Evolutionary conservation across 2,113 vertebrate genomes (phyloP).

Genomic region (Synchiropus splendidus): DNA sequence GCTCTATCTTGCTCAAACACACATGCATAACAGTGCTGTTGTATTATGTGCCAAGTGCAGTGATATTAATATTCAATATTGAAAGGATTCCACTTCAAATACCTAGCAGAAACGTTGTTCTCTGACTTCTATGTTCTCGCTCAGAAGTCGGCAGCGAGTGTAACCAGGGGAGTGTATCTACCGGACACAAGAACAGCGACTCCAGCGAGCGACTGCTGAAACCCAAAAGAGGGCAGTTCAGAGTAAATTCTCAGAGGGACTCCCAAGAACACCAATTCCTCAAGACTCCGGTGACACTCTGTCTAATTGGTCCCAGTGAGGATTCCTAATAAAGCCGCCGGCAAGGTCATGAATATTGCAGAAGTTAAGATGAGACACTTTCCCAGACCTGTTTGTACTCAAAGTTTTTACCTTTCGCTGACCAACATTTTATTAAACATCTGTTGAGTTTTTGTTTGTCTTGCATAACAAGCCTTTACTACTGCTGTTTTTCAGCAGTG

Average conservation of each 20-base stretch:
- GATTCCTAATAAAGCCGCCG: conserved; percentile 29
- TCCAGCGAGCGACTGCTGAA: conserved; percentile 8
- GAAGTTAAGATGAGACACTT: conserved; percentile 10
- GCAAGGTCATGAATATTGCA: conserved; percentile 22
- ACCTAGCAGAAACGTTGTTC: not conserved
- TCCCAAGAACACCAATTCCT: conserved; percentile 30
- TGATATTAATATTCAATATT: no score
- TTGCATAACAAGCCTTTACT: not conserved
- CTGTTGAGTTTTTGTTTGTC: not conserved
- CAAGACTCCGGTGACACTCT: conserved; percentile 37
- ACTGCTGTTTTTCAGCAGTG: no score
- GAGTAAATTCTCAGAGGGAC: conserved; percentile 45
- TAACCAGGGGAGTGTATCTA: conserved; percentile 5
- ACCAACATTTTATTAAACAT: conserved; percentile 7
- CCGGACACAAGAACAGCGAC: conserved; percentile 14
- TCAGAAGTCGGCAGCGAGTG: conserved; percentile 42
- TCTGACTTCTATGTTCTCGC: conserved; percentile 5
- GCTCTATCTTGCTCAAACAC: no score
- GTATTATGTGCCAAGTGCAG: no score
- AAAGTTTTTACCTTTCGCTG: conserved; percentile 11
- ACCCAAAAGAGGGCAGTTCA: conserved; percentile 29
- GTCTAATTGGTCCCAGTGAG: conserved; percentile 38
- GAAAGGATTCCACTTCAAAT: no score
- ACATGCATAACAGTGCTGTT: no score
- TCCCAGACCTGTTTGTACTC: conserved; percentile 16